These are phyloP conservation scores for Drosophila cyrtoloma DNA, from an alignment of 2,888 invertebrate species.

Conservation along the genomic window DNA sequence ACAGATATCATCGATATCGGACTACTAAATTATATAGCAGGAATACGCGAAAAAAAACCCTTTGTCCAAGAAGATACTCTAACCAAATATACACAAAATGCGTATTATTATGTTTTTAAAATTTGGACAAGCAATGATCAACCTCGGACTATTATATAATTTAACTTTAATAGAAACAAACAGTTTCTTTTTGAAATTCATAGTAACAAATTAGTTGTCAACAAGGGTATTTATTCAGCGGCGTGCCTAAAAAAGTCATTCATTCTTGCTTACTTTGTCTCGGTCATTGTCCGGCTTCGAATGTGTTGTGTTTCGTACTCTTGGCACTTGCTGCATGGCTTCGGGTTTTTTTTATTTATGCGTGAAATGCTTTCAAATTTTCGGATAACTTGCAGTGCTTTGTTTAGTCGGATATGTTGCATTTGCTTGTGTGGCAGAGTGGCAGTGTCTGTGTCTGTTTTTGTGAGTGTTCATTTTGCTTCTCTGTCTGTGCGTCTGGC, in stretches of 20 bases:
- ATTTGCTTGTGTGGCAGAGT: conserved; percentile 14
- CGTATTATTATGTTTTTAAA: not conserved
- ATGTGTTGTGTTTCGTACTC: conserved; percentile 34
- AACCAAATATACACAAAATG: not conserved
- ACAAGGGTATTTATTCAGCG: not conserved
- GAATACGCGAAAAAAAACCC: not conserved
- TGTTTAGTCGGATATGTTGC: conserved; percentile 43
- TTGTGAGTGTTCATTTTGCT: not conserved
- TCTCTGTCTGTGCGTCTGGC: conserved; percentile 33
- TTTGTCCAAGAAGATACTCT: not conserved
- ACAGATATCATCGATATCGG: not conserved
- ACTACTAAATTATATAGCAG: not conserved
- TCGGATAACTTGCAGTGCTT: conserved; percentile 50
- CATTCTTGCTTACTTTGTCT: conserved; percentile 15
- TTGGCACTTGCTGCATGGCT: conserved; percentile 57
- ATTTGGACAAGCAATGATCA: not conserved
- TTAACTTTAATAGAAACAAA: not conserved
- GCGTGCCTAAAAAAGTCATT: not conserved
- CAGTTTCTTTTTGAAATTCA: not conserved
- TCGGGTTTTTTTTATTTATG: conserved; percentile 71
- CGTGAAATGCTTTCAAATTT: conserved; percentile 68
- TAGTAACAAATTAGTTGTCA: not conserved
- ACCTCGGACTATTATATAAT: rapidly evolving
- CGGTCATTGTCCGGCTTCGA: conserved; percentile 58
- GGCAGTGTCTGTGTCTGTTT: not conserved